Percentiles rank a stretch among this genome's conserved stretches.
Evolutionary conservation across 2,797 vertebrate species (phyloP).

Genomic region (Limosa lapponica): DNA sequence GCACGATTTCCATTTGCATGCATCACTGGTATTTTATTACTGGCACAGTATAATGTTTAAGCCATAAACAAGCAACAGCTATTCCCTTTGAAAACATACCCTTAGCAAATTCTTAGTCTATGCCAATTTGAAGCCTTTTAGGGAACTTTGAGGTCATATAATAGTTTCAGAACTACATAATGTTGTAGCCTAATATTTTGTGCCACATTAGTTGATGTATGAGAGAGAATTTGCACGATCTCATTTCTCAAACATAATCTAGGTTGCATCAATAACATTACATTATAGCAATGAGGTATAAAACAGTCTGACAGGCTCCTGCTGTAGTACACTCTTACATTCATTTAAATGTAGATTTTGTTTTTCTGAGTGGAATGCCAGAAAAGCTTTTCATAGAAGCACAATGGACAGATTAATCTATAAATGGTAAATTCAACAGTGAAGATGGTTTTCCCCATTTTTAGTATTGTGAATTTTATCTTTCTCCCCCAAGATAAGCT

Average conservation of each 20-base stretch:
- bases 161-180: conserved; percentile 57
- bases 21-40: conserved; percentile 68
- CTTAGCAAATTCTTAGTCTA: conserved; percentile 58
- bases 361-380: conserved; percentile 73
- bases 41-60: conserved; percentile 57
- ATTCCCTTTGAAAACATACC: conserved; percentile 63
- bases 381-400: conserved; percentile 71
- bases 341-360: conserved; percentile 79
- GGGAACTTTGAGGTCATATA: conserved; percentile 56
- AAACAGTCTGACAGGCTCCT: conserved; percentile 65
- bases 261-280: conserved; percentile 68
- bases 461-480: conserved; percentile 71
- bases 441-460: conserved; percentile 69
- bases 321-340: conserved; percentile 69
- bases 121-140: conserved; percentile 63
- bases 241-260: conserved; percentile 69
- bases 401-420: conserved; percentile 77
- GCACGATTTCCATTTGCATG: conserved; percentile 55
- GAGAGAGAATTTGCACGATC: conserved; percentile 39
- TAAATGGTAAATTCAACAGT: conserved; percentile 73
- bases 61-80: conserved; percentile 64
- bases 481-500: conserved; percentile 74
- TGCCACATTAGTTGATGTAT: conserved; percentile 38
- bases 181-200: conserved; percentile 38
- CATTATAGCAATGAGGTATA: conserved; percentile 69